Conservation (phyloP, 2,888 invertebrate genomes). For the Drymonia ruficornis region DNA sequence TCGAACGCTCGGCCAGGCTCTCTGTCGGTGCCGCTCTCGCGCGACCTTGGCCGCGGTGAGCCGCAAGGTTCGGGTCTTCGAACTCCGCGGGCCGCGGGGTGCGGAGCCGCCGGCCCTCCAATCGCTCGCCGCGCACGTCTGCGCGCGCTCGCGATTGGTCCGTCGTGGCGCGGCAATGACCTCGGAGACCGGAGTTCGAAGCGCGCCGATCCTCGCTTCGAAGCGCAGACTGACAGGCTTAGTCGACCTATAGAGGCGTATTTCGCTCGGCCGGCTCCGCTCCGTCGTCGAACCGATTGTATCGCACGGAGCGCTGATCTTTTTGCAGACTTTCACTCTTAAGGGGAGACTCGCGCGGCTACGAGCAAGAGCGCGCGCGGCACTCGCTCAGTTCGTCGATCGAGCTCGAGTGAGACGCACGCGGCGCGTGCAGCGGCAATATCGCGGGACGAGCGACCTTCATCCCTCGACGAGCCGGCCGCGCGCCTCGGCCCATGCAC, state of each 20-base stretch:
- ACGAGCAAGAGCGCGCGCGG: slow-evolving; percentile 75
- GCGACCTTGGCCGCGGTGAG: slow-evolving; percentile 93
- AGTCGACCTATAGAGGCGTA: slow-evolving; percentile 78
- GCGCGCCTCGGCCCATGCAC: slow-evolving; percentile 66
- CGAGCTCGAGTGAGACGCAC: slow-evolving; percentile 83
- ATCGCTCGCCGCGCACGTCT: slow-evolving; percentile 73
- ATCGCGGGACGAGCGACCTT: slow-evolving; percentile 71
- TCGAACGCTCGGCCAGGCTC: slow-evolving; percentile 62
- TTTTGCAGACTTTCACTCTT: slow-evolving; percentile 86
- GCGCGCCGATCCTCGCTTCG: slow-evolving; percentile 88
- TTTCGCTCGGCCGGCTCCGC: slow-evolving; percentile 70
- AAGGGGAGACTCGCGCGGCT: slow-evolving; percentile 74
- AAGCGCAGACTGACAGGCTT: slow-evolving; percentile 82
- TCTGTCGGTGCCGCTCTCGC: slow-evolving; percentile 79
- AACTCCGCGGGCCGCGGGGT: slow-evolving; percentile 83
- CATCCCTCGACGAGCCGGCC: slow-evolving; percentile 74
- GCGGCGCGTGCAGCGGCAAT: slow-evolving; percentile 69
- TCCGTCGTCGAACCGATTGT: slow-evolving; percentile 76
- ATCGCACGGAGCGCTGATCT: slow-evolving; percentile 80
- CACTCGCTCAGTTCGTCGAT: slow-evolving; percentile 83
- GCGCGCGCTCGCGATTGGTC: slow-evolving; percentile 81
- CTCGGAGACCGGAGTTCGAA: slow-evolving; percentile 92
- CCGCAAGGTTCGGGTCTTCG: slow-evolving; percentile 94
- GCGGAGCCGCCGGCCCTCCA: slow-evolving; percentile 73
- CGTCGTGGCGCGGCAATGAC: slow-evolving; percentile 90